Percentiles rank a stretch among this genome's conserved stretches.
Conservation (phyloP, 2,113 vertebrate genomes). For the Echinops telfairi region DNA sequence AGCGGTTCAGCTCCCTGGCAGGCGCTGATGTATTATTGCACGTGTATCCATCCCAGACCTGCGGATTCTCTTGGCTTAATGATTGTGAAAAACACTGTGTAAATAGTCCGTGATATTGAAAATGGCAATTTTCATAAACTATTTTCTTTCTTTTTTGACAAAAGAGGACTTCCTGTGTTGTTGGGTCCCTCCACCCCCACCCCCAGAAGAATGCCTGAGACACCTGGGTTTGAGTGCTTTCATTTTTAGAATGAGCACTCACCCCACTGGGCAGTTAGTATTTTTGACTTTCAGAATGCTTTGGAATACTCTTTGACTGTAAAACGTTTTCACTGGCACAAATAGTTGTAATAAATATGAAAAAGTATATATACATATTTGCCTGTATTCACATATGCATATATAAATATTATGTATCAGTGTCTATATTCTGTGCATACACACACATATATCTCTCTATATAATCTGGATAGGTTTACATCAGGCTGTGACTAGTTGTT, state of each 20-base stretch:
- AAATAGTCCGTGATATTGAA: slow-evolving; percentile 70
- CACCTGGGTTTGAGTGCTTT: slow-evolving; percentile 71
- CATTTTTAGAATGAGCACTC: slow-evolving; percentile 66
- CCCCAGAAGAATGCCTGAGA: slow-evolving; percentile 46
- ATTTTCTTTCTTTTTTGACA: slow-evolving; percentile 8
- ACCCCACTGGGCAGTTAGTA: slow-evolving; percentile 58
- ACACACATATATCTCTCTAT: neutral
- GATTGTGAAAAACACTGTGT: slow-evolving; percentile 63
- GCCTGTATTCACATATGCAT: neutral
- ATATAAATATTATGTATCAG: neutral
- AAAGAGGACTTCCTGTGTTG: slow-evolving; percentile 43
- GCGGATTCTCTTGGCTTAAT: slow-evolving; percentile 63
- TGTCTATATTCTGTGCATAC: neutral
- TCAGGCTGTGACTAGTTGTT: neutral
- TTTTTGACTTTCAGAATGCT: slow-evolving; percentile 62
- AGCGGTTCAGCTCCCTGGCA: slow-evolving; percentile 56
- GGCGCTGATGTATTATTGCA: neutral
- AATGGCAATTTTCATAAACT: slow-evolving; percentile 67
- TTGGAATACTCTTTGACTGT: slow-evolving; percentile 44
- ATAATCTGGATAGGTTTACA: neutral
- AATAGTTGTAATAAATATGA: neutral
- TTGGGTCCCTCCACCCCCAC: too few species aligned
- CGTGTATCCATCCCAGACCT: slow-evolving; percentile 11
- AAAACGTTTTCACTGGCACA: slow-evolving; percentile 46
- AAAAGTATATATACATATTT: neutral